phyloP scores from a whole-genome alignment of 2,113 vertebrate genomes.

The Pelobates fuscus region DNA sequence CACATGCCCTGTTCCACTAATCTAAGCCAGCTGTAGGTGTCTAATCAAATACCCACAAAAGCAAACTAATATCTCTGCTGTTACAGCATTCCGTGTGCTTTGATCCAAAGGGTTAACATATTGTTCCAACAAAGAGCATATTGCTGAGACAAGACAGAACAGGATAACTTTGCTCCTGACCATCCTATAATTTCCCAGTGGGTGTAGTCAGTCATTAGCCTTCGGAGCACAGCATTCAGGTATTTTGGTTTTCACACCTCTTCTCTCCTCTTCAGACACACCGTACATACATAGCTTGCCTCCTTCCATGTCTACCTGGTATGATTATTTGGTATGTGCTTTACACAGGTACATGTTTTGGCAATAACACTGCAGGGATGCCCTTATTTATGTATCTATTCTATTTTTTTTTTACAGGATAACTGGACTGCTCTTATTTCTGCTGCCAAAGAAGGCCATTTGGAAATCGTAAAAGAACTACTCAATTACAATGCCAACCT shows the following conservation, averaged over 20 bases:
- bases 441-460: constrained; percentile 90
- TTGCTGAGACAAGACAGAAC: not conserved
- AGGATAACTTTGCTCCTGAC: not conserved
- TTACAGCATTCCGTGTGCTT: too few species aligned
- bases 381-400: not conserved
- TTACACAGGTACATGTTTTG: not conserved
- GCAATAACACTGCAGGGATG: not conserved
- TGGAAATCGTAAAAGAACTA: constrained; percentile 84
- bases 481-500: constrained; percentile 81
- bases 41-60: too few species aligned
- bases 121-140: too few species aligned
- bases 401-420: constrained; percentile 72
- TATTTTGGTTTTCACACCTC: not conserved
- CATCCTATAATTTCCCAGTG: constrained; percentile 3
- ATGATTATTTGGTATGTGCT: constrained; percentile 66
- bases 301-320: constrained; percentile 66
- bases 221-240: not conserved
- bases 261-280: not conserved
- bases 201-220: not conserved
- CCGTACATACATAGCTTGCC: not conserved
- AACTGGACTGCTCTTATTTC: constrained; percentile 97
- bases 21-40: too few species aligned
- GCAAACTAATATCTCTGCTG: too few species aligned
- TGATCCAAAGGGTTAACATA: not conserved
- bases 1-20: too few species aligned